Conservation (phyloP, 2,113 vertebrate genomes). For the Oreochromis tanganicae region DNA sequence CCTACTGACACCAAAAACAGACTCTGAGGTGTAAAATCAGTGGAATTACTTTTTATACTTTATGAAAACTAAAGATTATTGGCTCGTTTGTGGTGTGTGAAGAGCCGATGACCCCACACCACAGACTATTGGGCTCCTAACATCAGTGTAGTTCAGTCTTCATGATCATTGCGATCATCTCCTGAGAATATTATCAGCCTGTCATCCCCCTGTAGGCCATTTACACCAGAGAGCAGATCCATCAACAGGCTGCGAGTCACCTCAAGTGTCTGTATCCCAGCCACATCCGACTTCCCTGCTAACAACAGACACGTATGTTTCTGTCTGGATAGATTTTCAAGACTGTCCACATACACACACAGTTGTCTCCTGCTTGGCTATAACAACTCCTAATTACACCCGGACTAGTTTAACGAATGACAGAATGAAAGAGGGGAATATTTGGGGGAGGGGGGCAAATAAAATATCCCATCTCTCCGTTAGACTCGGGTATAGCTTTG, state of each 20-base stretch:
- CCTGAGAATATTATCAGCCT: constrained; percentile 17
- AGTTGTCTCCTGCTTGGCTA: neutral
- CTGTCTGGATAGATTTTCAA: neutral
- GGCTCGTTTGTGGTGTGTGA: neutral
- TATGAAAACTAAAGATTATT: neutral
- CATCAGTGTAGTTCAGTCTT: neutral
- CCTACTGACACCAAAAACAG: neutral
- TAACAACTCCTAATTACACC: neutral
- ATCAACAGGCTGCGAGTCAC: neutral
- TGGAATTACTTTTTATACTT: neutral
- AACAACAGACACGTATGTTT: neutral
- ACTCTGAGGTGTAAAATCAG: neutral
- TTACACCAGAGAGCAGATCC: neutral
- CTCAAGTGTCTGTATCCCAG: neutral
- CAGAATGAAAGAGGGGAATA: neutral
- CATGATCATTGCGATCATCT: neutral
- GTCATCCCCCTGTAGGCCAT: neutral
- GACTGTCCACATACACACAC: neutral
- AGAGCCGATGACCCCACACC: neutral
- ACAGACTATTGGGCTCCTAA: neutral
- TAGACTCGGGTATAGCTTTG: constrained; percentile 25
- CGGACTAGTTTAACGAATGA: neutral
- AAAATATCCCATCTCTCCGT: neutral
- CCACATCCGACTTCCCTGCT: neutral
- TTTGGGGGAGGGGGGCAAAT: neutral